Evolutionary conservation across 2,113 vertebrate genomes (phyloP).

Genomic region (Himantopus leucocephalus): DNA sequence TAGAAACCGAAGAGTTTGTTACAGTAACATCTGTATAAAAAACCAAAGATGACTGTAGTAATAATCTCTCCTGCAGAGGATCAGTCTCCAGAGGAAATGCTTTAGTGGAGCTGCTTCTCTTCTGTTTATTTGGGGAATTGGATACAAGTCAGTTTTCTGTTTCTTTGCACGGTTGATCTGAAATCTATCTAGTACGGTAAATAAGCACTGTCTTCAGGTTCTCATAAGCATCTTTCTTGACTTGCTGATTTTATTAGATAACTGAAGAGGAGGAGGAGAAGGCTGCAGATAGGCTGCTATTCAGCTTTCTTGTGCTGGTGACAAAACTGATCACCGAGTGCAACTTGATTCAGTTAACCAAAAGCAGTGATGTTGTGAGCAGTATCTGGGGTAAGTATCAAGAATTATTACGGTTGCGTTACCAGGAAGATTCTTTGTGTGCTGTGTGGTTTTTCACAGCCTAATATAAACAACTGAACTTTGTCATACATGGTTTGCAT

Average conservation of each 20-base stretch:
- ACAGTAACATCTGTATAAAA: background rate
- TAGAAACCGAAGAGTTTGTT: background rate
- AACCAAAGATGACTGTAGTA: background rate
- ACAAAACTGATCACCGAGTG: conserved; percentile 89
- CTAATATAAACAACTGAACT: background rate
- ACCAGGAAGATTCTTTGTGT: background rate
- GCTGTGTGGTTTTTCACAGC: background rate
- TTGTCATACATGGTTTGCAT: background rate
- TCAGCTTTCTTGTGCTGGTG: conserved; percentile 86
- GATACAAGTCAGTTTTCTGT: background rate
- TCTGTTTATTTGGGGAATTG: background rate
- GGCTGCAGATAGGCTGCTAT: conserved; percentile 88
- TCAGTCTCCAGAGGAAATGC: background rate
- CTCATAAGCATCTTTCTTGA: background rate
- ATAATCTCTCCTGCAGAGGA: background rate
- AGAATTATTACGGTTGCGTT: background rate
- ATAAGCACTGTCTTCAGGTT: background rate
- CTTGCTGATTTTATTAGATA: conserved; percentile 74
- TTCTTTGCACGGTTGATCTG: background rate
- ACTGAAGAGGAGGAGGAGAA: conserved; percentile 88
- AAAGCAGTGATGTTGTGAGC: conserved; percentile 72
- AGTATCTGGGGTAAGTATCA: conserved; percentile 85
- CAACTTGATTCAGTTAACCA: conserved; percentile 78
- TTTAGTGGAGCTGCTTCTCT: background rate
- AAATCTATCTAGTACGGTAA: background rate